These are phyloP conservation scores for Amphiprion percula DNA, from an alignment of 2,113 vertebrate species.

Conservation along the genomic window DNA sequence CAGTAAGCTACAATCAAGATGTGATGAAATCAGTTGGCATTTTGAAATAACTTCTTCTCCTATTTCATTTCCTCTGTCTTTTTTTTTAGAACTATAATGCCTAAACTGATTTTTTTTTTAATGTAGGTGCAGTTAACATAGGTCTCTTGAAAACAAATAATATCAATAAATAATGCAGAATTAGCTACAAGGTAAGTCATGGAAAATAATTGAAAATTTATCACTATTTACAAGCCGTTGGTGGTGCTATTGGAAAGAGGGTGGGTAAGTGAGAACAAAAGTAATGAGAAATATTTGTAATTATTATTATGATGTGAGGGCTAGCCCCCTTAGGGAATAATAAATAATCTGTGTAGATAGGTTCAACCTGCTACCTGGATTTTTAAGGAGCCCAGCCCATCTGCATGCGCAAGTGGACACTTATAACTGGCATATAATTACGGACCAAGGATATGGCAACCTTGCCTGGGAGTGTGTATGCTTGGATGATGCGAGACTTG, in stretches of 20 bases:
- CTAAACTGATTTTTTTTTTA: not conserved
- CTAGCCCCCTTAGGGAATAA: constrained; percentile 60
- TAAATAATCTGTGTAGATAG: constrained; percentile 66
- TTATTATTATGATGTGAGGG: constrained; percentile 59
- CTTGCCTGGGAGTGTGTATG: constrained; percentile 82
- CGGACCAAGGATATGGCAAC: constrained; percentile 84
- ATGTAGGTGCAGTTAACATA: not conserved
- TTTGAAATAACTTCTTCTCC: constrained; percentile 46
- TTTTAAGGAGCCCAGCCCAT: constrained; percentile 76
- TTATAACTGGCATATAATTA: constrained; percentile 85
- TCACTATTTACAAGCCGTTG: constrained; percentile 17
- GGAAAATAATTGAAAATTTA: constrained; percentile 11
- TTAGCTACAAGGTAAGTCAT: not conserved
- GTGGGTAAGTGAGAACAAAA: constrained; percentile 40
- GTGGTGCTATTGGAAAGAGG: not conserved
- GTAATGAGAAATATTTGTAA: constrained; percentile 65
- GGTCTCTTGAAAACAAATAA: not conserved
- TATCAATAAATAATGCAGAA: constrained; percentile 8
- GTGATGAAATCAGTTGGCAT: constrained; percentile 59
- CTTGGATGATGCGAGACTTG: constrained; percentile 82
- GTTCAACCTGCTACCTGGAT: constrained; percentile 75
- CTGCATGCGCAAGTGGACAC: constrained; percentile 84
- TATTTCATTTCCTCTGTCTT: constrained; percentile 8
- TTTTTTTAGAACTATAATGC: not conserved
- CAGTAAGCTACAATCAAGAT: constrained; percentile 65